Percentiles rank a stretch among this genome's conserved stretches.
phyloP scores from a whole-genome alignment of 2,797 vertebrate species.

The Paedocypris micromegethes region DNA sequence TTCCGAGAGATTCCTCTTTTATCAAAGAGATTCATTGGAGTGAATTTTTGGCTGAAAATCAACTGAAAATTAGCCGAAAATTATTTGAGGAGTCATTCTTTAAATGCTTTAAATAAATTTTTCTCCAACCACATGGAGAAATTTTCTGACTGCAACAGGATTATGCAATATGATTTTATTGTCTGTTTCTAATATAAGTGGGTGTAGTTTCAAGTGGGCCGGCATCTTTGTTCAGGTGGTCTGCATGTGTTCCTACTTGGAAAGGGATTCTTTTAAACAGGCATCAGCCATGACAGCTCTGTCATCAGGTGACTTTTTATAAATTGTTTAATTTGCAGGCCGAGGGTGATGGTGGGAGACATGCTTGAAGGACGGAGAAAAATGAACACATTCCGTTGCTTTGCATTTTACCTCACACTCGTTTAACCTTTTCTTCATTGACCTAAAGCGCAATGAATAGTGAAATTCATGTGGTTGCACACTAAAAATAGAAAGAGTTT shows the following conservation, averaged over 20 bases:
- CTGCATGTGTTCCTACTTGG: slow-evolving; percentile 25
- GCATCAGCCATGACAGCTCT: slow-evolving; percentile 22
- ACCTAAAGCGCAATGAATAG: slow-evolving; percentile 14
- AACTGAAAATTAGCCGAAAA: too few species aligned
- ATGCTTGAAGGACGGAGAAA: slow-evolving; percentile 7
- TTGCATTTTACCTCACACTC: slow-evolving; percentile 6
- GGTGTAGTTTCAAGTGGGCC: slow-evolving; percentile 24
- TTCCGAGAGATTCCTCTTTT: too few species aligned
- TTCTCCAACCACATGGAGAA: too few species aligned
- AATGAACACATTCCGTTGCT: slow-evolving; percentile 2
- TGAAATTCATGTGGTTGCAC: not conserved
- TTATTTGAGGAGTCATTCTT: too few species aligned
- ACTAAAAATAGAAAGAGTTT: slow-evolving; percentile 10
- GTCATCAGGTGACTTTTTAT: slow-evolving; percentile 31
- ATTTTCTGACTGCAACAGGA: too few species aligned
- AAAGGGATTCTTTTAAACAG: slow-evolving; percentile 23
- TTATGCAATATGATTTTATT: not conserved
- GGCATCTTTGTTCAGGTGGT: slow-evolving; percentile 31
- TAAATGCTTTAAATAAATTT: too few species aligned
- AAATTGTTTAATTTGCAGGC: slow-evolving; percentile 27
- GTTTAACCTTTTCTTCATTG: slow-evolving; percentile 8
- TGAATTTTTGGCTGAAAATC: too few species aligned
- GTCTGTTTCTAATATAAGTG: slow-evolving; percentile 18
- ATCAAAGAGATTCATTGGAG: too few species aligned
- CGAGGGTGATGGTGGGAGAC: slow-evolving; percentile 21